Conservation (phyloP, 2,888 invertebrate genomes). For the Zygogramma bicolorata region DNA sequence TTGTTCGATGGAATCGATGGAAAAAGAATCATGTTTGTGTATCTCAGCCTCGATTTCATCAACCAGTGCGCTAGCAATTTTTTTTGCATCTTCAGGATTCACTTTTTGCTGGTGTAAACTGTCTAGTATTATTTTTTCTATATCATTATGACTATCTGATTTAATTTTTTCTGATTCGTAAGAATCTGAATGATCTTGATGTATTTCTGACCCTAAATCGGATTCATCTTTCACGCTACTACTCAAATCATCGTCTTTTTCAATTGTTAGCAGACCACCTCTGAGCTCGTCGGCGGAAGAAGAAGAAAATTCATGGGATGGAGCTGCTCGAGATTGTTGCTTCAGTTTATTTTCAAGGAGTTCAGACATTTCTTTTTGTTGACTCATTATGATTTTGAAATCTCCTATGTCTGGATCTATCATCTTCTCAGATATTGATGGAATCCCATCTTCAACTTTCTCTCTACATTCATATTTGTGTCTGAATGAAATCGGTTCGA, state of each 20-base stretch:
- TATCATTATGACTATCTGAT: constrained; percentile 64
- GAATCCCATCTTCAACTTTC: background rate
- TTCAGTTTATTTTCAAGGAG: constrained; percentile 46
- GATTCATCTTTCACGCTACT: constrained; percentile 61
- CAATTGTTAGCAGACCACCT: constrained; percentile 39
- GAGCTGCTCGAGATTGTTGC: constrained; percentile 30
- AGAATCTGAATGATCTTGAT: constrained; percentile 63
- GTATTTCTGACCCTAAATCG: constrained; percentile 64
- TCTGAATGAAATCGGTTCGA: too few relatives aligned
- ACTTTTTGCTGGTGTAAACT: constrained; percentile 65
- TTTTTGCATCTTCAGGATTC: constrained; percentile 68
- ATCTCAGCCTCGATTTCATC: constrained; percentile 71
- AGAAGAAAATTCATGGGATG: constrained; percentile 13
- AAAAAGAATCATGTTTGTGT: constrained; percentile 60
- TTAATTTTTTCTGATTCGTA: constrained; percentile 61
- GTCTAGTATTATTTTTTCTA: constrained; percentile 64
- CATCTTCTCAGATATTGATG: background rate
- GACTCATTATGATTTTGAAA: constrained; percentile 32
- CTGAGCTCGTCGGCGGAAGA: constrained; percentile 7
- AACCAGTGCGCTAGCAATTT: constrained; percentile 68
- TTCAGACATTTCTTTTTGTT: constrained; percentile 48
- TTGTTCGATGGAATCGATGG: constrained; percentile 32
- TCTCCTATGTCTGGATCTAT: constrained; percentile 27
- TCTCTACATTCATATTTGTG: background rate
- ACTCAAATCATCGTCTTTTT: constrained; percentile 64